Evolutionary conservation across 2,888 invertebrate species (phyloP), one percentile per base, ranked within the genome.

Genomic region (Meiosimyza decipiens): DNA sequence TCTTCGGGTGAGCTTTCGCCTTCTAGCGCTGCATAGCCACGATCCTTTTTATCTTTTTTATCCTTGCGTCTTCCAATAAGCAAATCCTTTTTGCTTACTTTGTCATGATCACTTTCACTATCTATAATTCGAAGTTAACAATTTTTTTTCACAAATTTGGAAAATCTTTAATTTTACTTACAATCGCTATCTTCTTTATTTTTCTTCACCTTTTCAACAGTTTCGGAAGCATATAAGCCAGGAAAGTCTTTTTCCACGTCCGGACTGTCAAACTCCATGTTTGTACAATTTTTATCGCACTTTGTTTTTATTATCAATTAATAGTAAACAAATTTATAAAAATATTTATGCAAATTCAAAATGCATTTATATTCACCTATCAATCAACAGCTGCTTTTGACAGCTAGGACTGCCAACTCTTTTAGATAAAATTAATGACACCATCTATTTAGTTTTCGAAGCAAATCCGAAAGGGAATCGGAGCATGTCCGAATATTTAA

Each of bases 161-260:
- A 28, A 28, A 28, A 28, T n/a, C 9, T 22, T 33, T 28, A n/a
- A 54, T 9, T 57, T 7, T 73, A 79, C 92, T 91, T 90, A 94
- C 94, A 94, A 84, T 95, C 94, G 84, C 94, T 94, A 40, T 40
- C 40, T 87, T 95, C 94, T 82, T 92, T 92, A 77, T 82, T 85
- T 72, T 86, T 87, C 67, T 82, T 84, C 1, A 81, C 81, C 75
- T 80, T 85, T 64, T 77, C 77, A 59, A 74, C 75, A 63, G 83
- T 83, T 87, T 95, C 95, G 3, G 94, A 93, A 52, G 94, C 94
- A 84, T 95, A 96, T 68, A 95, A 87, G 62, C 96, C 95, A 33
- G 95, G 95, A 87, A 96, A 96, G 84, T 95, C 95, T 86, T 95
- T 95, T 87, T 95, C 95, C 52, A 94, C 94, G 84, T 96, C 95